Conservation (phyloP, 35 echinoderm and acorn worm species). For the Heliocidaris erythrogramma region DNA sequence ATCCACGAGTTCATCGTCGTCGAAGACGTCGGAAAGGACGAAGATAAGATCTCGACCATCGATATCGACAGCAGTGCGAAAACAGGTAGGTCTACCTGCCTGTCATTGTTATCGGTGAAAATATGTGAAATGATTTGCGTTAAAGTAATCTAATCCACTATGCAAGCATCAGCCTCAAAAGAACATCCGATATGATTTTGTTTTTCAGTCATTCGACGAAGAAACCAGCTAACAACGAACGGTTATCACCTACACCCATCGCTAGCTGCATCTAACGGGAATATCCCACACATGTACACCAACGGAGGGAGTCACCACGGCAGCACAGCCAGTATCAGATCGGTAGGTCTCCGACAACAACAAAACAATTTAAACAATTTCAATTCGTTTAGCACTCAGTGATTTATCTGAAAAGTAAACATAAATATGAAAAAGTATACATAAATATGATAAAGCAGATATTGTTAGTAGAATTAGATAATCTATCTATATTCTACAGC, state of each 20-base stretch:
- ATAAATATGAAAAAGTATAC: background rate
- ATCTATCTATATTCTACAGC: too few relatives aligned
- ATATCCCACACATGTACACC: conserved; percentile 47
- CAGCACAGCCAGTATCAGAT: conserved; percentile 58
- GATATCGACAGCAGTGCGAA: conserved; percentile 15
- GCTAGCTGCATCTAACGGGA: conserved; percentile 49
- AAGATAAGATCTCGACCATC: conserved; percentile 66
- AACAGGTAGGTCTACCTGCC: conserved; percentile 3
- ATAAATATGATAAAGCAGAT: background rate
- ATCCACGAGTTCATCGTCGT: conserved; percentile 59
- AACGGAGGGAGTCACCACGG: conserved; percentile 56
- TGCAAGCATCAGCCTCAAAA: background rate
- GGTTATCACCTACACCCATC: conserved; percentile 29
- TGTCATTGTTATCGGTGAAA: too few relatives aligned
- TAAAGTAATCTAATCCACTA: background rate
- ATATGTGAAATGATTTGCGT: too few relatives aligned
- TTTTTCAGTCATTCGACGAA: background rate
- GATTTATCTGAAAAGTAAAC: too few relatives aligned
- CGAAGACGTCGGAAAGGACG: conserved; percentile 71
- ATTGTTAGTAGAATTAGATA: too few relatives aligned
- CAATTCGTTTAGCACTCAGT: too few relatives aligned
- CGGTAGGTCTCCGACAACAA: conserved; percentile 54
- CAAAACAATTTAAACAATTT: too few relatives aligned
- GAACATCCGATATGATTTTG: background rate
- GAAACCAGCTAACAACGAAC: conserved; percentile 17